Base-by-base conservation (phyloP, 2,888 invertebrate species). In the Gymnosoma rotundatum region DNA sequence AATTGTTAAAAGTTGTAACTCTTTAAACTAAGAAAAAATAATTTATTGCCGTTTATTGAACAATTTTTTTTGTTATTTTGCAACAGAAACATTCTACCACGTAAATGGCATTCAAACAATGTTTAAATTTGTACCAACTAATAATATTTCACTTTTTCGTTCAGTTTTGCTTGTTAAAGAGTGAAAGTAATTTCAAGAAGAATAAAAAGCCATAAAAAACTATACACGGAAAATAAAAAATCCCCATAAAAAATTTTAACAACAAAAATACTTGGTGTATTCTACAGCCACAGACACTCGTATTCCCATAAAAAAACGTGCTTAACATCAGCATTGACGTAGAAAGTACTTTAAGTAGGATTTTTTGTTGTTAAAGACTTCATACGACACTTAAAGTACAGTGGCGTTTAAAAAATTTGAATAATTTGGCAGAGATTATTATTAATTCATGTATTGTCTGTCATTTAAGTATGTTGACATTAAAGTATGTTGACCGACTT, bases 131-230 rank as follows among this genome's bases (percentile, higher is more conserved):
- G 6, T 32, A 36, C 48, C 50, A 21, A 61, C 66, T 48, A 58
- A 20, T 21, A 38, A 21, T 18, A 14, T 56, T 32, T 42, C 2
- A 54, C 63, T 14, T 42, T 52, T 38, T 52, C 42, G n/a, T 25
- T 42, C 12, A 4, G 14, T 32, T 76, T 69, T 45, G 14, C 52
- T 78, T 69, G 20, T 56, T 10, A 70, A 72, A 70, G 63, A 78
- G 78, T 70, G 78, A 78, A 78, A 78, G 78, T 72, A 78, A 78
- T 56, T 78, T 70, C 18, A 48, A 76, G 58, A 50, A 76, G 58
- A 38, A 60, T 56, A 78, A 70, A 63, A 78, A 63, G n/a, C 48
- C 56, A 50, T 67, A 58, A 42, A 42, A 42, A n/a, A n/a, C n/a
- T 6, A 9, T 42, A 12, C 4, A 42, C 20, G 25, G 45, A 58